Percentiles rank a stretch among this genome's conserved stretches.
phyloP scores from a whole-genome alignment of 1,140 invertebrate species.

The Drosophila tristis region DNA sequence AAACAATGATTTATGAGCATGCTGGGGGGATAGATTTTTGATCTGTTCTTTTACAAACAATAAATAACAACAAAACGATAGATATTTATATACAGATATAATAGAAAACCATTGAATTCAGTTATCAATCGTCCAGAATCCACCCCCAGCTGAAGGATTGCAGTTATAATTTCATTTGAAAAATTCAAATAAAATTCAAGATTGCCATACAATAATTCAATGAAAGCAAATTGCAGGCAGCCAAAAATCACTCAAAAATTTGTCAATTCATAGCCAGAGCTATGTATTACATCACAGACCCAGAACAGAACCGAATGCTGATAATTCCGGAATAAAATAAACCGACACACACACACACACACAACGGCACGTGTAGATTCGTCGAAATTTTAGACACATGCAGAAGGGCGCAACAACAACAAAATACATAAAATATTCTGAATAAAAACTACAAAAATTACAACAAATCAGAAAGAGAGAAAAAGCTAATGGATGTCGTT shows the following conservation, averaged over 20 bases:
- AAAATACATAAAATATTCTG: slow-evolving; percentile 27
- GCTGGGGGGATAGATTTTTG: background rate
- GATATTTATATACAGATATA: background rate
- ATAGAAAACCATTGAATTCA: background rate
- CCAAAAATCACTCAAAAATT: slow-evolving; percentile 3
- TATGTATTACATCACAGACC: slow-evolving; percentile 58
- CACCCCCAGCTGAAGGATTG: too few species aligned
- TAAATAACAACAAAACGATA: too few species aligned
- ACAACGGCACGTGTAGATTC: slow-evolving; percentile 23
- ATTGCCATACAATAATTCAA: background rate
- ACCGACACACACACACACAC: slow-evolving; percentile 15
- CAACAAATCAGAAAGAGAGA: slow-evolving; percentile 28
- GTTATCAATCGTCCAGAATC: too few species aligned
- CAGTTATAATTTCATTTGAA: too few species aligned
- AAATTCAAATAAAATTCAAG: background rate
- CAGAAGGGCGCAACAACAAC: slow-evolving; percentile 64
- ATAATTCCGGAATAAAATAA: slow-evolving; percentile 45
- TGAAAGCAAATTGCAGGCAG: slow-evolving; percentile 21
- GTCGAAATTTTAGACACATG: slow-evolving; percentile 1
- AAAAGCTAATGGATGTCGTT: slow-evolving; percentile 18
- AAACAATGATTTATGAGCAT: slow-evolving; percentile 4
- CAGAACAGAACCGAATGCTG: slow-evolving; percentile 48
- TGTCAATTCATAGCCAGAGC: slow-evolving; percentile 41
- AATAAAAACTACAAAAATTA: slow-evolving; percentile 33
- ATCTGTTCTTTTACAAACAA: too few species aligned